phyloP scores from a whole-genome alignment of 2,113 vertebrate species.

The Petrocephalus microphthalmus region DNA sequence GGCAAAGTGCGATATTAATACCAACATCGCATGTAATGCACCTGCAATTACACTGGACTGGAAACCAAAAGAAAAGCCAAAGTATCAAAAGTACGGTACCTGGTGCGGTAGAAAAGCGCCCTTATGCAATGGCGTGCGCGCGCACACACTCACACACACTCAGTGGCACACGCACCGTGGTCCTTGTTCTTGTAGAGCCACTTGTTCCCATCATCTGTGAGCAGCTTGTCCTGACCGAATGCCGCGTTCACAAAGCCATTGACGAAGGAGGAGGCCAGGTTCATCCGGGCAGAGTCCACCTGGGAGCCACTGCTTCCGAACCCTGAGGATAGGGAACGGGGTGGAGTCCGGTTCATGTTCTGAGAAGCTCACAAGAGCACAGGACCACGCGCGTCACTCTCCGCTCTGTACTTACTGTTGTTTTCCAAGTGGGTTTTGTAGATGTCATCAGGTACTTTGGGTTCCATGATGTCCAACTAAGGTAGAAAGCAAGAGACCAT shows the following conservation, averaged over 20 bases:
- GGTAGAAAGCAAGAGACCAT: background rate
- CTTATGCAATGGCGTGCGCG: background rate
- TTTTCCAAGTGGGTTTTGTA: conserved; percentile 99
- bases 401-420: conserved; percentile 72
- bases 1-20: background rate
- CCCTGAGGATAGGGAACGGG: conserved; percentile 53
- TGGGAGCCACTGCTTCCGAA: conserved; percentile 94
- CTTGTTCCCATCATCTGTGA: conserved; percentile 97
- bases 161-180: conserved; percentile 73
- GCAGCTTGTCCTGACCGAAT: conserved; percentile 93
- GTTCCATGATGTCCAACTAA: conserved; percentile 98
- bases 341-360: background rate
- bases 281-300: conserved; percentile 97
- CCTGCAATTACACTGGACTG: background rate
- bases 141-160: background rate
- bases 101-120: background rate
- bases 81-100: background rate
- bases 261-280: conserved; percentile 94
- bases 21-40: background rate
- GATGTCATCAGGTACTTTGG: conserved; percentile 97
- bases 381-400: background rate
- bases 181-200: conserved; percentile 99
- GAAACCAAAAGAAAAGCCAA: background rate
- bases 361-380: background rate
- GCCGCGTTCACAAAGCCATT: conserved; percentile 97